phyloP scores from a whole-genome alignment of 1,140 invertebrate species.

The Theocolax elegans region DNA sequence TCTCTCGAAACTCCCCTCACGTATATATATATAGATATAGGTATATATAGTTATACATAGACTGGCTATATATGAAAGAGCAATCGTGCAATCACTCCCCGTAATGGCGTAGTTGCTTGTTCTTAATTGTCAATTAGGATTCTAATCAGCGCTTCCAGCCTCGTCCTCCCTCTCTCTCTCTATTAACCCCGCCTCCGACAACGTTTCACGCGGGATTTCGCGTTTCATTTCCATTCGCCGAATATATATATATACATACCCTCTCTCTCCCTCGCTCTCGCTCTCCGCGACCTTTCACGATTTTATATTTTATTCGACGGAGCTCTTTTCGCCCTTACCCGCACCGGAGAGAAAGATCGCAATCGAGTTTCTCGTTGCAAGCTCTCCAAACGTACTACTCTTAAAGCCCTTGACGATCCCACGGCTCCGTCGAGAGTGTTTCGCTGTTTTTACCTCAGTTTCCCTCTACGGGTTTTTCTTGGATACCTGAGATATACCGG shows the following conservation, averaged over 20 bases:
- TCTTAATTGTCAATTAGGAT: constrained; percentile 55
- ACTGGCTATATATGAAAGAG: constrained; percentile 21
- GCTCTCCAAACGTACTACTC: neutral
- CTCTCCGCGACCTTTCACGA: neutral
- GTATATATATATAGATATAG: no score
- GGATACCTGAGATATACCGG: no score
- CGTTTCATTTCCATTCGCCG: neutral
- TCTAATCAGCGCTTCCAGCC: constrained; percentile 47
- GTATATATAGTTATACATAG: no score
- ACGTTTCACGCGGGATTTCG: neutral
- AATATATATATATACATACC: no score
- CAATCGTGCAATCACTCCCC: constrained; percentile 36
- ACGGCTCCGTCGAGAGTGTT: neutral
- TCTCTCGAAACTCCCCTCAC: no score
- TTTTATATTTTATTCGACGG: constrained; percentile 6
- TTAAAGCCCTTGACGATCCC: neutral
- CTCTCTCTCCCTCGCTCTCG: constrained; percentile 2
- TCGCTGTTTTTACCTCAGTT: neutral
- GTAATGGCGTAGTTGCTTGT: constrained; percentile 45
- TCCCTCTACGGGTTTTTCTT: no score
- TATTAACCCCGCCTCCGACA: neutral
- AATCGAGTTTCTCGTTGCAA: neutral
- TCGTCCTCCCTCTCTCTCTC: neutral
- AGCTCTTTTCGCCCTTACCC: neutral
- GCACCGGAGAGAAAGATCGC: neutral